phyloP scores from a whole-genome alignment of 1,140 invertebrate species.

The Cryptotermes secundus region DNA sequence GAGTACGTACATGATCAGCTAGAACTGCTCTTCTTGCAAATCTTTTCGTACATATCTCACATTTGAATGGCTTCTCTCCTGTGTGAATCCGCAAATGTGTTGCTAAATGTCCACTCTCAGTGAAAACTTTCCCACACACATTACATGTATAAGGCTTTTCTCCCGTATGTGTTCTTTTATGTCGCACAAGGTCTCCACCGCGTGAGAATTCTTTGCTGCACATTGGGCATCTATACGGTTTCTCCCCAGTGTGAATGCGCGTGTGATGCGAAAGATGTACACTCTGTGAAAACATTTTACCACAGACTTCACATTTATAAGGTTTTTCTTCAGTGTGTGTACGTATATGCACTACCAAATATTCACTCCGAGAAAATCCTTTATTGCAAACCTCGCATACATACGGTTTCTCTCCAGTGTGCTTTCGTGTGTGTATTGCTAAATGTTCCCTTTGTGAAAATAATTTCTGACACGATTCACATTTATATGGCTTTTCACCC shows the following conservation, averaged over 20 bases:
- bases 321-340: conserved; percentile 29
- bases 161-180: conserved; percentile 53
- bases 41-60: conserved; percentile 36
- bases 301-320: conserved; percentile 8
- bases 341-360: conserved; percentile 21
- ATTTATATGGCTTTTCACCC: neutral
- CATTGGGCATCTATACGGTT: conserved; percentile 58
- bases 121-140: conserved; percentile 48
- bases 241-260: conserved; percentile 23
- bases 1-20: neutral
- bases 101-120: conserved; percentile 36
- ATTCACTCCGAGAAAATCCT: neutral
- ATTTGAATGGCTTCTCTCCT: conserved; percentile 45
- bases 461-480: neutral
- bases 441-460: neutral
- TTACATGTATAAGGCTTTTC: conserved; percentile 52
- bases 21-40: neutral
- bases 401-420: conserved; percentile 51
- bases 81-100: conserved; percentile 52
- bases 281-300: neutral
- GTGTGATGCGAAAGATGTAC: conserved; percentile 9
- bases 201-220: conserved; percentile 60
- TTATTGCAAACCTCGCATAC: conserved; percentile 45
- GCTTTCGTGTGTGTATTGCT: neutral
- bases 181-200: conserved; percentile 53